These are phyloP conservation scores for Platichthys flesus DNA, from an alignment of 2,113 vertebrate species.

Conservation along the genomic window DNA sequence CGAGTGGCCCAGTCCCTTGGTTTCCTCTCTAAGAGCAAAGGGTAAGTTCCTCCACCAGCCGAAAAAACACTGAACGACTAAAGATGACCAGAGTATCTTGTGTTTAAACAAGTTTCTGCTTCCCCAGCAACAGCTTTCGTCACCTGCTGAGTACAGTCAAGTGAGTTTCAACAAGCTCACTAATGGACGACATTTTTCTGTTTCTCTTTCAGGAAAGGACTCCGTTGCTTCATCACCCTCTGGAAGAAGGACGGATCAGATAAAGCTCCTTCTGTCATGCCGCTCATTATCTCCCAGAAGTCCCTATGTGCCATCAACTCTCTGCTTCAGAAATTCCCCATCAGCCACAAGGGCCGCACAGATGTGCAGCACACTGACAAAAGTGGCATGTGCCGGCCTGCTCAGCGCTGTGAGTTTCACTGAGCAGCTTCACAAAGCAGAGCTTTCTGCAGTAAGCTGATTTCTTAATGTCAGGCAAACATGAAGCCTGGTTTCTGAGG, in stretches of 20 bases:
- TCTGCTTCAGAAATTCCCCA: conserved; percentile 89
- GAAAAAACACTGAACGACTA: too few species aligned
- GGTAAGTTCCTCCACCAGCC: conserved; percentile 79
- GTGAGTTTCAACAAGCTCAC: too few species aligned
- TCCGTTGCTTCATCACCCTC: conserved; percentile 87
- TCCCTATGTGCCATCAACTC: conserved; percentile 80
- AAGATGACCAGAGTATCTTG: too few species aligned
- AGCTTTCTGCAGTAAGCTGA: too few species aligned
- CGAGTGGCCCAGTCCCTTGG: conserved; percentile 90
- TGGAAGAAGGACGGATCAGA: conserved; percentile 87
- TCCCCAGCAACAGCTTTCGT: too few species aligned
- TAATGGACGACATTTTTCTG: too few species aligned
- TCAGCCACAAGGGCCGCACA: conserved; percentile 87
- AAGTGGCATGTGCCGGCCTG: conserved; percentile 66
- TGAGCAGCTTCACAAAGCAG: too few species aligned
- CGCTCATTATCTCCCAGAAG: conserved; percentile 83
- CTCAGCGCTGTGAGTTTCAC: not conserved
- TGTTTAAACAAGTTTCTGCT: too few species aligned
- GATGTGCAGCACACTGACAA: conserved; percentile 87
- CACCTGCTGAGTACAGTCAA: too few species aligned
- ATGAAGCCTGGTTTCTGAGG: too few species aligned
- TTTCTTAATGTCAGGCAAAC: not conserved
- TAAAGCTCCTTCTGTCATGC: conserved; percentile 78
- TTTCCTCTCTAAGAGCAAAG: conserved; percentile 92
- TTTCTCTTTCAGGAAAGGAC: conserved; percentile 85